Evolutionary conservation across 2,888 invertebrate species (phyloP).

Genomic region (Teinopalpus imperialis): DNA sequence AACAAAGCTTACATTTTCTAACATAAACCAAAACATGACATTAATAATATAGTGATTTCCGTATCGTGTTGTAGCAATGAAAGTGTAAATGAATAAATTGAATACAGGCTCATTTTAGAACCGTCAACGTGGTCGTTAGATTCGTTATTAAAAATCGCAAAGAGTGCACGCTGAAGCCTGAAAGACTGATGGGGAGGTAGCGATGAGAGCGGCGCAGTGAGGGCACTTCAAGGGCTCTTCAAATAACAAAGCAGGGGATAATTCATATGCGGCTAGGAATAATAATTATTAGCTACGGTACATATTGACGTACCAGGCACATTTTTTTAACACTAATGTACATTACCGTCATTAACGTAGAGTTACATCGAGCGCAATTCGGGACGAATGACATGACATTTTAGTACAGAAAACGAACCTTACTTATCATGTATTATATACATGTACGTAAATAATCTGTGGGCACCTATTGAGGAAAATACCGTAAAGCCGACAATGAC

Average conservation of each 20-base stretch:
- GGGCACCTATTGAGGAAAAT: no score
- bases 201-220: conserved; percentile 6
- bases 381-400: no score
- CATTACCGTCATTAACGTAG: no score
- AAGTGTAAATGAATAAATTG: conserved; percentile 21
- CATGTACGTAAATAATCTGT: no score
- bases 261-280: conserved; percentile 9
- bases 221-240: conserved; percentile 5
- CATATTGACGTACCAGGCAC: conserved; percentile 13
- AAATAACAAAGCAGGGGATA: conserved; percentile 9
- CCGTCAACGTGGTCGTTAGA: conserved; percentile 24
- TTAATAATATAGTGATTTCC: neutral
- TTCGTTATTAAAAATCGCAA: conserved; percentile 39
- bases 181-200: conserved; percentile 11
- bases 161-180: conserved; percentile 29
- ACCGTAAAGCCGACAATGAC: conserved; percentile 36
- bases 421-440: no score
- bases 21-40: conserved; percentile 10
- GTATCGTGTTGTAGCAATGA: no score
- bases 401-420: no score
- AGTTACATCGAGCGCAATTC: no score
- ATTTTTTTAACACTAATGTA: neutral
- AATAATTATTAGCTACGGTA: conserved; percentile 13
- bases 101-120: conserved; percentile 17
- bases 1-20: conserved; percentile 17